Percentiles rank a stretch among this genome's conserved stretches.
Evolutionary conservation across 2,113 vertebrate species (phyloP).

Genomic region (Anoplopoma fimbria): DNA sequence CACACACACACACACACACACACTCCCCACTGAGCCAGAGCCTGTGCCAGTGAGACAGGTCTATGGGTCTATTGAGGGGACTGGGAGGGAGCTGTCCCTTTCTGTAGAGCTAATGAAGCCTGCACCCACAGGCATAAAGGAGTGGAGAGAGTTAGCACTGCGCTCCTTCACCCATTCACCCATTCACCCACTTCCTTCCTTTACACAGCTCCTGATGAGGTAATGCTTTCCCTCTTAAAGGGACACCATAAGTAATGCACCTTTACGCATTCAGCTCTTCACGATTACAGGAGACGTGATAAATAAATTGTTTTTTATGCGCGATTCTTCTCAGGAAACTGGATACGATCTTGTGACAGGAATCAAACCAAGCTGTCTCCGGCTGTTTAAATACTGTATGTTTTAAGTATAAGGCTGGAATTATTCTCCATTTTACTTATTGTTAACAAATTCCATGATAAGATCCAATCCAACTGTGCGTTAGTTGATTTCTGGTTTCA

Average conservation of each 20-base stretch:
- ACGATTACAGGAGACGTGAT: neutral
- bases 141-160: conserved; percentile 73
- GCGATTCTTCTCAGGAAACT: neutral
- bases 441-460: neutral
- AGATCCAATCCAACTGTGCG: neutral
- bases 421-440: neutral
- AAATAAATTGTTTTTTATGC: neutral
- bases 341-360: neutral
- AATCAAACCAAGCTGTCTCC: neutral
- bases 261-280: neutral
- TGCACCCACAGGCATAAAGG: conserved; percentile 80
- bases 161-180: conserved; percentile 72
- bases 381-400: neutral
- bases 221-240: conserved; percentile 78
- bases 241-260: conserved; percentile 42
- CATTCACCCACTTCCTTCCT: conserved; percentile 80
- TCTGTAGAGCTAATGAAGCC: conserved; percentile 86
- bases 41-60: conserved; percentile 73
- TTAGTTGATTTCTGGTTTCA: neutral
- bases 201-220: conserved; percentile 74
- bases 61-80: conserved; percentile 82
- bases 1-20: conserved; percentile 47
- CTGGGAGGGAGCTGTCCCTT: conserved; percentile 75
- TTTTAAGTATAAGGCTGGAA: neutral
- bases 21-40: conserved; percentile 59